Percentiles rank a stretch among this genome's conserved stretches.
phyloP scores from a whole-genome alignment of 2,797 vertebrate species.

The Lepidocolaptes lacrymiger region DNA sequence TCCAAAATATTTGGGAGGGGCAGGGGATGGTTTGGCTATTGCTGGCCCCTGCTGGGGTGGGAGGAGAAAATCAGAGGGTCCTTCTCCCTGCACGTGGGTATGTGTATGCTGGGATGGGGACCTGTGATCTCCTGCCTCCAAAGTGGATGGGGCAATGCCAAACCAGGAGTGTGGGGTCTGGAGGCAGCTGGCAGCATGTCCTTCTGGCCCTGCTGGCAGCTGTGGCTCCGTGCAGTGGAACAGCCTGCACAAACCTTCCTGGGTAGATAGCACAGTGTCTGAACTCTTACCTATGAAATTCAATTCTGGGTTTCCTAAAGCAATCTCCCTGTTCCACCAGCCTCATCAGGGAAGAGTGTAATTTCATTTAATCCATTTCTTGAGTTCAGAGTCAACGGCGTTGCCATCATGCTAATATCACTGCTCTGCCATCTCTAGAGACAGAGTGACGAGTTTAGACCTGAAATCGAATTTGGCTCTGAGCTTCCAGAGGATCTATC shows the following conservation, averaged over 20 bases:
- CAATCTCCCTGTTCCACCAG: constrained; percentile 33
- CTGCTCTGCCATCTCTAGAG: constrained; percentile 34
- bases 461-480: constrained; percentile 37
- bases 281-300: constrained; percentile 24
- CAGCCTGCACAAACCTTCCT: not conserved
- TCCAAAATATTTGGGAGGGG: not conserved
- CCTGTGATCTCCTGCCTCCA: not conserved
- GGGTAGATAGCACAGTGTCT: not conserved
- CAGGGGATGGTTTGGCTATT: not conserved
- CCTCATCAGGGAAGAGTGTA: constrained; percentile 48
- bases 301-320: constrained; percentile 54
- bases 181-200: not conserved
- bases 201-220: not conserved
- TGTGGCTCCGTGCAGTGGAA: accelerated
- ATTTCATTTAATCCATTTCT: constrained; percentile 54
- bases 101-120: not conserved
- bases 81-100: accelerated
- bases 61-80: not conserved
- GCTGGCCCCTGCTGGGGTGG: not conserved
- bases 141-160: not conserved
- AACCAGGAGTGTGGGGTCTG: not conserved
- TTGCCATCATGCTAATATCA: constrained; percentile 9
- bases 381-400: not conserved
- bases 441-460: not conserved
- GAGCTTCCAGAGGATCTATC: constrained; percentile 44